Base-by-base conservation (phyloP, 2,888 invertebrate genomes). In the Meteorus cinctellus region DNA sequence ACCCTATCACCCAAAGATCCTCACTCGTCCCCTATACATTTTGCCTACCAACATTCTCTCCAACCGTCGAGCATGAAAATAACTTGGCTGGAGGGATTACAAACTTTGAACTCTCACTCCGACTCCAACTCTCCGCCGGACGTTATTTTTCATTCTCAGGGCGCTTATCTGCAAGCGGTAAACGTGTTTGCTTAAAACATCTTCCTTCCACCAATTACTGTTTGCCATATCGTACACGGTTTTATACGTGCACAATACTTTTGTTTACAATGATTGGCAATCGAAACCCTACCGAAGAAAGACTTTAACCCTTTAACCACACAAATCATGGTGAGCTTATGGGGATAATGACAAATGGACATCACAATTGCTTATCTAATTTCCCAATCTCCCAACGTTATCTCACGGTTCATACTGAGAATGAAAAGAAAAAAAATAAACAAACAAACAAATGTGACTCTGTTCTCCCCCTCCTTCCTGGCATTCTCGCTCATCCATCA, bases 361-460 rank as follows among this genome's bases (percentile, higher is more conserved):
- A 62, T 62, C 4, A 12, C 14, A 4, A 63, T 67, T 63, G 45
- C 4, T 24, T 14, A 16, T 16, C 5, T 36, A 24, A 36, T 76
- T 66, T 34, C 55, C 31, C 12, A 27, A 31, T 36, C 10, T 31
- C 63, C 29, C 69, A 31, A 48, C 48, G 70, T 29, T 16, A 36
- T 66, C 60, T 14, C 6, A 71, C 79, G 79, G 82, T 82, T 85
- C 79, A 72, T 48, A 45, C 51, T 19, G 27, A 69, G 29, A 16
- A 14, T 45, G 41, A 51, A 69, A 59, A 36, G 72, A 45, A 29
- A 60, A 34, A 36, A 60, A 48, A 45, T 41, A 19, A 34, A 10
- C n/a, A 45, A n/a, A 14, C 27, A 27, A 68, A 51, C 8, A 16
- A 77, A 80, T 83, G 82, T 85, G 83, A 84, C 85, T 55, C 77